Percentiles rank a stretch among this genome's conserved stretches.
These are phyloP conservation scores for Lophotriccus pileatus DNA, from an alignment of 2,797 vertebrate species.

Conservation along the genomic window DNA sequence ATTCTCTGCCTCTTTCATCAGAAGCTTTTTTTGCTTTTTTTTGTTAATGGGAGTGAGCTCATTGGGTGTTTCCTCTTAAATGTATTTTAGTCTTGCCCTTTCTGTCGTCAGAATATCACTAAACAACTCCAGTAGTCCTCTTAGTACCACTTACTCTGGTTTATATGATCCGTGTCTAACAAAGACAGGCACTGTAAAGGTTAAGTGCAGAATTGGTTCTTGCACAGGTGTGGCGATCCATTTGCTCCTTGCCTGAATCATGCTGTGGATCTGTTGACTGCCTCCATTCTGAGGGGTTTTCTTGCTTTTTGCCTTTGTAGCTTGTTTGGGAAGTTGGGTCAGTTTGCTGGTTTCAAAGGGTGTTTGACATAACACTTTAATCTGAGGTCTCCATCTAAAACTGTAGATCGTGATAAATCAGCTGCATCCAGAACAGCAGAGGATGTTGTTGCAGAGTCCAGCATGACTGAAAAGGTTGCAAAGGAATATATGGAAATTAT, in stretches of 20 bases:
- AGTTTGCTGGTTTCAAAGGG: not conserved
- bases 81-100: not conserved
- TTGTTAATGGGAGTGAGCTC: not conserved
- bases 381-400: not conserved
- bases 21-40: not conserved
- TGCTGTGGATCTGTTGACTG: accelerated
- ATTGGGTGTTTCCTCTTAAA: not conserved
- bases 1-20: not conserved
- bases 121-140: not conserved
- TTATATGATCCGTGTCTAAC: not conserved
- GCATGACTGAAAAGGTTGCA: not conserved
- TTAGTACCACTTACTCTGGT: not conserved
- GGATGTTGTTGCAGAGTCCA: not conserved
- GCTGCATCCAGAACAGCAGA: not conserved
- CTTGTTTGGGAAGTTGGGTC: not conserved
- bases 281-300: not conserved
- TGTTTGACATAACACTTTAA: not conserved
- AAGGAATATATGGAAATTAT: not conserved
- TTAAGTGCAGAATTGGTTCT: not conserved
- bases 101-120: not conserved
- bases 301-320: not conserved
- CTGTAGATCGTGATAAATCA: not conserved
- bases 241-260: accelerated
- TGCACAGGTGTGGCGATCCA: not conserved
- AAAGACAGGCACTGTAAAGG: not conserved